phyloP scores from a whole-genome alignment of 2,888 invertebrate species.

The Flexamia atlantica region DNA sequence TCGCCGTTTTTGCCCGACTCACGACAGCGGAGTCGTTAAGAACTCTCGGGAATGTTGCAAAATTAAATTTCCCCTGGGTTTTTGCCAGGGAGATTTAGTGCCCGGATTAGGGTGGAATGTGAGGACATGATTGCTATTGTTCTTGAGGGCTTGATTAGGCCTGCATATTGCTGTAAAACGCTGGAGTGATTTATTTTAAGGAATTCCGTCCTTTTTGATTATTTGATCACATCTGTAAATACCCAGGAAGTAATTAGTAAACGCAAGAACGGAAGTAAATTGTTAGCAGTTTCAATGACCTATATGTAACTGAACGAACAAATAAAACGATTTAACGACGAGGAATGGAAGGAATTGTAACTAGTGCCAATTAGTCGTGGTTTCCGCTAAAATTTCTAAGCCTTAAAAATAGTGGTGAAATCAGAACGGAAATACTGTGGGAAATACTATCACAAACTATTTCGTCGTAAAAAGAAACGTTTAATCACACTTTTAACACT shows the following conservation, averaged over 20 bases:
- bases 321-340: not conserved
- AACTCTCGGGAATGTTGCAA: slow-evolving; percentile 30
- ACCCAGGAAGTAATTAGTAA: too few species aligned
- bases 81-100: slow-evolving; percentile 12
- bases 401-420: not conserved
- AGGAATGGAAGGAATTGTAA: slow-evolving; percentile 1
- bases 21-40: slow-evolving; percentile 14
- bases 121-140: not conserved
- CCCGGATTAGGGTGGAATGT: not conserved
- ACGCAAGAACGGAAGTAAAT: too few species aligned
- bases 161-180: too few species aligned
- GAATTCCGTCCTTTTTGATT: too few species aligned
- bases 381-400: not conserved
- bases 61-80: slow-evolving; percentile 34
- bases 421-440: not conserved
- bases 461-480: not conserved
- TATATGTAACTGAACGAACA: not conserved
- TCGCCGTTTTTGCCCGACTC: slow-evolving; percentile 16
- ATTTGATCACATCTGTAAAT: too few species aligned
- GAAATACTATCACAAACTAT: too few species aligned
- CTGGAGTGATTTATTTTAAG: too few species aligned
- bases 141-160: not conserved
- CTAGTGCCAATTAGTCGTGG: not conserved
- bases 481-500: too few species aligned
- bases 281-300: too few species aligned